Evolutionary conservation across 2,888 invertebrate genomes (phyloP).

Genomic region (Harpagoxenus sublaevis): DNA sequence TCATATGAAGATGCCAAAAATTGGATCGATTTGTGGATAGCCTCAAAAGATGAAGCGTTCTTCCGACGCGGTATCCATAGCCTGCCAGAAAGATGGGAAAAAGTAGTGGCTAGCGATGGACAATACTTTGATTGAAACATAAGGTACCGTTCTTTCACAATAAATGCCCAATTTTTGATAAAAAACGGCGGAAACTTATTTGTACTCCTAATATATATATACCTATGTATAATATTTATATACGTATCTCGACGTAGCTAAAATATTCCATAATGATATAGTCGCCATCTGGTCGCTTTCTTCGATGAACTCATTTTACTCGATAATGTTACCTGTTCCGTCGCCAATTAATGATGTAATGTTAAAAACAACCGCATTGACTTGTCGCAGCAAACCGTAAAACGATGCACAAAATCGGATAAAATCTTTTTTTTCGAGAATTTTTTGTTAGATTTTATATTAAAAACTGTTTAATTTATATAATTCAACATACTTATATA

Average conservation of each 20-base stretch:
- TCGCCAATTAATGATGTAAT: conserved; percentile 57
- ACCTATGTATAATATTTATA: background rate
- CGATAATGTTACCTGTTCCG: conserved; percentile 64
- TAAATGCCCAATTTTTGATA: too few relatives aligned
- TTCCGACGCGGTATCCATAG: too few relatives aligned
- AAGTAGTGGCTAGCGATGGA: too few relatives aligned
- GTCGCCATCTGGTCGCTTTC: conserved; percentile 3
- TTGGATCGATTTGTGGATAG: too few relatives aligned
- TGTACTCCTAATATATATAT: too few relatives aligned
- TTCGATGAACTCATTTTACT: conserved; percentile 57
- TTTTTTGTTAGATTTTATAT: background rate
- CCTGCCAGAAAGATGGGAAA: too few relatives aligned
- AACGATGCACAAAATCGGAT: background rate
- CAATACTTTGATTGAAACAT: too few relatives aligned
- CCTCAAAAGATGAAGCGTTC: too few relatives aligned
- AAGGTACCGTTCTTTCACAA: too few relatives aligned
- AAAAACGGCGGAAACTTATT: too few relatives aligned
- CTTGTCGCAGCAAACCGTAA: conserved; percentile 31
- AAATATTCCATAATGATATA: conserved; percentile 32
- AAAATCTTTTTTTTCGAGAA: background rate
- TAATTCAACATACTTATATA: background rate
- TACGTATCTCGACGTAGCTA: background rate
- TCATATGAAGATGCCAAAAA: too few relatives aligned
- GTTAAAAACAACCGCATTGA: background rate
- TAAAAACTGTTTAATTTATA: background rate